A percentile compares a stretch with the other conserved stretches of the same genome.
Evolutionary conservation across 2,888 invertebrate genomes (phyloP).

Genomic region (Sylvicola cinctus): DNA sequence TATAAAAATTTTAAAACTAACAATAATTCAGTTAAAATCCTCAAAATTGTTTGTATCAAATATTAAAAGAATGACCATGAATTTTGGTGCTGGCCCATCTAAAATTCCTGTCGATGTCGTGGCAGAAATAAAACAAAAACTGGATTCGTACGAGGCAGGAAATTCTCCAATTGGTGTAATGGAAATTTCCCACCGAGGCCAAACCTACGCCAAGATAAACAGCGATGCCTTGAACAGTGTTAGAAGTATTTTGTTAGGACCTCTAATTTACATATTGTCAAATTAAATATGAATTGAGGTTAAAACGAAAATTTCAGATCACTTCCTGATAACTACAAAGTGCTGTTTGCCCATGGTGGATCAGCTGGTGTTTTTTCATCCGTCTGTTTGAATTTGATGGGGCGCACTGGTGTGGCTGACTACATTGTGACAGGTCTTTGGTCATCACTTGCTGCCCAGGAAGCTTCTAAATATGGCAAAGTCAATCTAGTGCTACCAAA

Average conservation of each 20-base stretch:
- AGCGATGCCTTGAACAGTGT: conserved; percentile 16
- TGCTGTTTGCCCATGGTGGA: conserved; percentile 87
- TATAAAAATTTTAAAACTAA: too few species aligned
- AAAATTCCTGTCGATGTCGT: conserved; percentile 85
- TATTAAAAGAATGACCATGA: too few species aligned
- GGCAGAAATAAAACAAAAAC: conserved; percentile 56
- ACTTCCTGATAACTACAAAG: conserved; percentile 82
- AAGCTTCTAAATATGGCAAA: conserved; percentile 83
- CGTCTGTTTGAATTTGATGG: conserved; percentile 74
- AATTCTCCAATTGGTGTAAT: conserved; percentile 72
- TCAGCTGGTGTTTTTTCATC: conserved; percentile 90
- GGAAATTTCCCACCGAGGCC: conserved; percentile 86
- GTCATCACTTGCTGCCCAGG: conserved; percentile 90
- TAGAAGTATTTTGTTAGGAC: conserved; percentile 9
- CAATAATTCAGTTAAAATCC: too few species aligned
- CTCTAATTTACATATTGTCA: background rate
- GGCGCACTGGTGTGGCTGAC: conserved; percentile 59
- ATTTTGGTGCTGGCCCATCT: conserved; percentile 90
- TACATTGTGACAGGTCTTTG: conserved; percentile 81
- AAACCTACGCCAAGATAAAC: conserved; percentile 57
- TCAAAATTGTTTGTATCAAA: too few species aligned
- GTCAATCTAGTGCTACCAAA: conserved; percentile 71
- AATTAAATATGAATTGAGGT: too few species aligned
- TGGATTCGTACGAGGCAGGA: conserved; percentile 59
- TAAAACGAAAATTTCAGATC: too few species aligned